A percentile compares a stretch with the other conserved stretches of the same genome.
Evolutionary conservation across 2,888 invertebrate species (phyloP).

Genomic region (Acleris sparsana): DNA sequence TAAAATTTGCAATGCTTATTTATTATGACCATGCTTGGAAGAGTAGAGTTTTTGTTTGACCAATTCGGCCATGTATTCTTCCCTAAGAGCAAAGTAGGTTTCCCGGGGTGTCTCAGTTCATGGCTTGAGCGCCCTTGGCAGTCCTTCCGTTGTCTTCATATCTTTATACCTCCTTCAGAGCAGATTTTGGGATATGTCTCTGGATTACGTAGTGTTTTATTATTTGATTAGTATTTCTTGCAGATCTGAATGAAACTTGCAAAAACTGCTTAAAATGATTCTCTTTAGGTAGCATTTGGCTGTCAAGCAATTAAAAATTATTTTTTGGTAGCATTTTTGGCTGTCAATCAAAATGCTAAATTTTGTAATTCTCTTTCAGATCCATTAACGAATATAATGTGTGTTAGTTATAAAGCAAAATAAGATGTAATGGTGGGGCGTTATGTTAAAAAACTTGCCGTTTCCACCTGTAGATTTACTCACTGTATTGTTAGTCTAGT

Average conservation of each 20-base stretch:
- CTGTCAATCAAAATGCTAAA: constrained; percentile 35
- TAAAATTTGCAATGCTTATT: constrained; percentile 49
- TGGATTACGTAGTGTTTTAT: constrained; percentile 44
- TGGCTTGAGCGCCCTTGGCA: not conserved
- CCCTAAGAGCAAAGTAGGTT: not conserved
- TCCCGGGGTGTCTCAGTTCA: not conserved
- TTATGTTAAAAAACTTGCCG: constrained; percentile 50
- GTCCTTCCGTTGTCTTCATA: not conserved
- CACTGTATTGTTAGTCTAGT: constrained; percentile 83
- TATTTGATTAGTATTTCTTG: constrained; percentile 57
- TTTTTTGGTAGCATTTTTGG: constrained; percentile 22
- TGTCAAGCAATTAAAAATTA: constrained; percentile 16
- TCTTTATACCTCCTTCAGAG: constrained; percentile 1
- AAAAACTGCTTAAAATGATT: constrained; percentile 45
- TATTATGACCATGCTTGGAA: constrained; percentile 42
- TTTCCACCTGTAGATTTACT: constrained; percentile 77
- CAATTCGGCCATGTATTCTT: not conserved
- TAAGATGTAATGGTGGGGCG: constrained; percentile 60
- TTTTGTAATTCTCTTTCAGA: constrained; percentile 76
- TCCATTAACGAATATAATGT: constrained; percentile 61
- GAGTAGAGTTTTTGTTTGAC: constrained; percentile 37
- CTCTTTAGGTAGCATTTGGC: constrained; percentile 10
- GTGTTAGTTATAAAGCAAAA: constrained; percentile 56
- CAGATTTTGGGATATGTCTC: not conserved
- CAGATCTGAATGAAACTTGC: constrained; percentile 77